Percentiles rank a stretch among this genome's conserved stretches.
Evolutionary conservation across 1,140 invertebrate species (phyloP).

Genomic region (Cheumatopsyche charites): DNA sequence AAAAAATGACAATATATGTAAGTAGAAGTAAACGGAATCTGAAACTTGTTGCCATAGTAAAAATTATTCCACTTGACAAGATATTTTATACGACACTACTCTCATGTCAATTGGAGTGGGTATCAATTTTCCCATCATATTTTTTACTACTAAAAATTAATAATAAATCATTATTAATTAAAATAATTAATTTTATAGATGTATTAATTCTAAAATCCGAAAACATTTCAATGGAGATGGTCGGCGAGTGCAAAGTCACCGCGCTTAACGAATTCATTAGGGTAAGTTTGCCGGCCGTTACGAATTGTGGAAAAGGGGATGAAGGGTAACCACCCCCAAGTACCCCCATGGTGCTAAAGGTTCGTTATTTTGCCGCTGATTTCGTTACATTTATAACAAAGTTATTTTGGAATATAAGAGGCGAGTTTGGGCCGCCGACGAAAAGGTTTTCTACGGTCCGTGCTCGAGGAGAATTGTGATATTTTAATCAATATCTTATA

Average conservation of each 20-base stretch:
- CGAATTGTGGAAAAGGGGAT: background rate
- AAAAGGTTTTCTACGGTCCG: conserved; percentile 12
- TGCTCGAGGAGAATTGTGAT: conserved; percentile 5
- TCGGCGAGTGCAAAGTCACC: conserved; percentile 14
- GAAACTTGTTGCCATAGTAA: too few relatives aligned
- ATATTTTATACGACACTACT: too few relatives aligned
- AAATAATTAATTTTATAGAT: too few relatives aligned
- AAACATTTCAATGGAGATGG: background rate
- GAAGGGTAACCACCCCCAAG: conserved; percentile 1
- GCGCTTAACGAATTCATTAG: conserved; percentile 40
- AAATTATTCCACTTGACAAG: too few relatives aligned
- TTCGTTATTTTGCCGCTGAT: conserved; percentile 48
- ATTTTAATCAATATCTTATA: too few relatives aligned
- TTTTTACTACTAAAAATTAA: too few relatives aligned
- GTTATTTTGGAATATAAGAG: conserved; percentile 45
- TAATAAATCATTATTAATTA: too few relatives aligned
- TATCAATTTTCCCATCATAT: too few relatives aligned
- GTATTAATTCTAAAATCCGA: too few relatives aligned
- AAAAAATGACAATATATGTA: too few relatives aligned
- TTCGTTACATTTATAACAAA: conserved; percentile 48
- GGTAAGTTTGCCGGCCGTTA: conserved; percentile 34
- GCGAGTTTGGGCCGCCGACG: background rate
- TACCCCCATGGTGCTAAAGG: conserved; percentile 24
- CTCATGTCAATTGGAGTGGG: too few relatives aligned
- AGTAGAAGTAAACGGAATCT: too few relatives aligned